Conservation (phyloP, 2,113 vertebrate genomes). For the Steatornis caripensis region DNA sequence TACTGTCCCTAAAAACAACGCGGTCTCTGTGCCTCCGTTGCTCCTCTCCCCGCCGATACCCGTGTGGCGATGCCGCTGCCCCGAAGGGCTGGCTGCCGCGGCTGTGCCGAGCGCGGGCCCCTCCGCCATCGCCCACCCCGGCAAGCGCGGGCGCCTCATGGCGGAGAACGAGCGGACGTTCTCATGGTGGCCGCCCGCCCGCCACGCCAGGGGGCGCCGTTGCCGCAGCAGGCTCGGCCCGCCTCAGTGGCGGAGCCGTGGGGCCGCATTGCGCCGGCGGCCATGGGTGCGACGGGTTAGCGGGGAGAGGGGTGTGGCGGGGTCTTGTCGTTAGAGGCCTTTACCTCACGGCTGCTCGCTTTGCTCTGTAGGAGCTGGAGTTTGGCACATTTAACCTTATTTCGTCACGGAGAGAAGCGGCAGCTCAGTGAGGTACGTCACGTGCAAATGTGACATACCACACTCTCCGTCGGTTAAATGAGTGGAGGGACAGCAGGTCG, state of each 20-base stretch:
- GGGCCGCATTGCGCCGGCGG: background rate
- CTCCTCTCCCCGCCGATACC: no score
- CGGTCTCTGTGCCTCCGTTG: background rate
- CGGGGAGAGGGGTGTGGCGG: no score
- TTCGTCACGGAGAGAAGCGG: background rate
- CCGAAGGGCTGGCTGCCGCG: background rate
- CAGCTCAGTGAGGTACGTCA: background rate
- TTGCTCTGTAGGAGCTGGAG: no score
- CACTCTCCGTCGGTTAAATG: background rate
- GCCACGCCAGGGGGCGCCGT: background rate
- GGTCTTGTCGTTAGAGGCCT: fast-evolving
- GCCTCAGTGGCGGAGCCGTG: background rate
- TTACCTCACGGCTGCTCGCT: background rate
- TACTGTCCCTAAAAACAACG: background rate
- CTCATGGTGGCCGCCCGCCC: background rate
- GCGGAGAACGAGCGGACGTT: background rate
- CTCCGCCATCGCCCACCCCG: background rate
- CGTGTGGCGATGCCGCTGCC: fast-evolving
- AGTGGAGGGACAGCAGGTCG: background rate
- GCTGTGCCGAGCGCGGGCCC: no score
- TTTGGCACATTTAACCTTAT: background rate
- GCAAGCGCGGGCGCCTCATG: background rate
- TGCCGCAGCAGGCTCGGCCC: background rate
- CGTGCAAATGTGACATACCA: background rate
- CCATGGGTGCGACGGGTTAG: no score